These are phyloP conservation scores for Micrastur ruficollis DNA, from an alignment of 2,797 vertebrate species.

Conservation along the genomic window DNA sequence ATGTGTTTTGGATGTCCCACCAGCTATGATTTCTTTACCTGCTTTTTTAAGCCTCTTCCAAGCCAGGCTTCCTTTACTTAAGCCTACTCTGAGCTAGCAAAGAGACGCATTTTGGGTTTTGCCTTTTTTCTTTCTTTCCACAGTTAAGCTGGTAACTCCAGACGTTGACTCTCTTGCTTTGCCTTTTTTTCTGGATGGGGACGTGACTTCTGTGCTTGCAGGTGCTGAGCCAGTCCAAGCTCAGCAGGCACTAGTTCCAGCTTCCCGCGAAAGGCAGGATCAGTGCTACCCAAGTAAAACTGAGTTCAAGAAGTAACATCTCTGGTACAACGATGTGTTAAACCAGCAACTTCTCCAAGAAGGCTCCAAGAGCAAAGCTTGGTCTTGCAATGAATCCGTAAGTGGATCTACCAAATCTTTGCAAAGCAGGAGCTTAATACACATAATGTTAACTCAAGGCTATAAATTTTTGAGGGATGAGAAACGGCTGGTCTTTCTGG, in stretches of 20 bases:
- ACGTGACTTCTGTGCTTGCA: background rate
- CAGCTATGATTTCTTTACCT: background rate
- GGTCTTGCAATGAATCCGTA: background rate
- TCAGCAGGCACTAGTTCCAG: background rate
- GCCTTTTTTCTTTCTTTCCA: background rate
- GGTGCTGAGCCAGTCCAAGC: background rate
- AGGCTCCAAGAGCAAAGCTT: background rate
- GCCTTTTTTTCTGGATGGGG: background rate
- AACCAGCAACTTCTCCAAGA: background rate
- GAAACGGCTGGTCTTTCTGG: background rate
- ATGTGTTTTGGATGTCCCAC: background rate
- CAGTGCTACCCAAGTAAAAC: background rate
- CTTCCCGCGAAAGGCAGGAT: background rate
- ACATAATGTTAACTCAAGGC: background rate
- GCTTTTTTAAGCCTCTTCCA: background rate
- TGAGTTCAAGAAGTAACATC: background rate
- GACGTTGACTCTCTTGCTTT: background rate
- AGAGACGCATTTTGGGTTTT: background rate
- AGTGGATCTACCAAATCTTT: background rate
- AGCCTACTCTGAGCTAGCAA: background rate
- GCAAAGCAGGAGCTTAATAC: background rate
- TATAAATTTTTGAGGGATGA: background rate
- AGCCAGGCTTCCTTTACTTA: background rate
- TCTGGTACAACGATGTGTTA: background rate
- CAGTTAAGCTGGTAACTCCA: background rate